Evolutionary conservation across 2,113 vertebrate genomes (phyloP).

Genomic region (Megaceryle torquata): DNA sequence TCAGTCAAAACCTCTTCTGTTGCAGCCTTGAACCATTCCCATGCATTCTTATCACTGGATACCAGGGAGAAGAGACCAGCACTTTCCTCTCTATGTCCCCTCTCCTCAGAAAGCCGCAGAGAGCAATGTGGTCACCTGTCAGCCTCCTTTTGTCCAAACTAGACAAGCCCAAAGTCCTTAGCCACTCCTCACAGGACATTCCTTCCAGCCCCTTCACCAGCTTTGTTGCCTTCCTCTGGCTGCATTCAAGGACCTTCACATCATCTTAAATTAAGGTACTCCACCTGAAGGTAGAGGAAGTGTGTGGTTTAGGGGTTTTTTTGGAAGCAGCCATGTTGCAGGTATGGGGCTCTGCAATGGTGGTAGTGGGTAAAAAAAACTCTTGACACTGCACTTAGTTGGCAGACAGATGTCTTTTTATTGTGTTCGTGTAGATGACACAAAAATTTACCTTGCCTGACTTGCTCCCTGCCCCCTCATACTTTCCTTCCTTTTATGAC

Average conservation of each 20-base stretch:
- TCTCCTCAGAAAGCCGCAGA: not conserved
- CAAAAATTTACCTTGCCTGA: not conserved
- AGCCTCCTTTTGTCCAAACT: not conserved
- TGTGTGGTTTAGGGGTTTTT: not conserved
- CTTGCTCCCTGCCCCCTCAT: not conserved
- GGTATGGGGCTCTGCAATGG: not conserved
- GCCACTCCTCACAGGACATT: not conserved
- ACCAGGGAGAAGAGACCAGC: not conserved
- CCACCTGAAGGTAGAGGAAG: not conserved
- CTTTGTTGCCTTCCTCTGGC: not conserved
- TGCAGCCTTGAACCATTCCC: not conserved
- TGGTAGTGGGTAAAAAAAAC: not conserved
- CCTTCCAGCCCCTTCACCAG: not conserved
- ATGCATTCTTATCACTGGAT: fast-evolving
- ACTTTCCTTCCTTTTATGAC: not conserved
- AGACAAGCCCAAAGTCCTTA: not conserved
- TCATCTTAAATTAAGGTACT: not conserved
- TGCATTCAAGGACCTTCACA: not conserved
- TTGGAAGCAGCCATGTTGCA: not conserved
- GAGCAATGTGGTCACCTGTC: too few species aligned
- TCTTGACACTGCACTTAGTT: not conserved
- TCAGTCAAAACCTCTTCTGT: not conserved
- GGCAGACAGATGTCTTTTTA: not conserved
- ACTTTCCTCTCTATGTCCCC: not conserved
- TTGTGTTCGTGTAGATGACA: not conserved